Percentiles rank a stretch among this genome's conserved stretches.
These are phyloP conservation scores for Sinodicranocentrus sp. DNA, from an alignment of 2,888 invertebrate species.

Conservation along the genomic window DNA sequence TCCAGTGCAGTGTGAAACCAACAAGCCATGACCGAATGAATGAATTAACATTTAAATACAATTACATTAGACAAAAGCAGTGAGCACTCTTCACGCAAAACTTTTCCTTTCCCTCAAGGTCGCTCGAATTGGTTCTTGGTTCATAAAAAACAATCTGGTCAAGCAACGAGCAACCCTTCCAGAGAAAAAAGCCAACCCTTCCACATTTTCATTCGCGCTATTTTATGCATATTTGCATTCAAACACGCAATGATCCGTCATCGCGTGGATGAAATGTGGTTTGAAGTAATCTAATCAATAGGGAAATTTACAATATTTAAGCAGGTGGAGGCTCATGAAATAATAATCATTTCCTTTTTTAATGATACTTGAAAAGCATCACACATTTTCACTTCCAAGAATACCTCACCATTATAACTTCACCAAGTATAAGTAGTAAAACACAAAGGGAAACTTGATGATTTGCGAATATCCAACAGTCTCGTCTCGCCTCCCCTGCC, in stretches of 20 bases:
- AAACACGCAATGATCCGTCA: slow-evolving; percentile 7
- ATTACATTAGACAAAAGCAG: too few species aligned
- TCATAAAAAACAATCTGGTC: too few species aligned
- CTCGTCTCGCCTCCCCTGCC: slow-evolving; percentile 4
- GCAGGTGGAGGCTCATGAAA: slow-evolving; percentile 36
- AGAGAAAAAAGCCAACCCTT: neutral
- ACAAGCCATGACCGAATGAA: too few species aligned
- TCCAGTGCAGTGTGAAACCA: too few species aligned
- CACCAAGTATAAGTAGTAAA: too few species aligned
- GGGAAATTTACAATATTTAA: neutral
- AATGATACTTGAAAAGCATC: slow-evolving; percentile 42
- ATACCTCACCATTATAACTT: neutral
- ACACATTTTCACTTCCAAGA: slow-evolving; percentile 49
- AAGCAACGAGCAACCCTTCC: neutral
- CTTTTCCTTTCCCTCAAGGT: slow-evolving; percentile 12
- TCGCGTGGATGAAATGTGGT: slow-evolving; percentile 32
- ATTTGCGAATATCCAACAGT: slow-evolving; percentile 55
- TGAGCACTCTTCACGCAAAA: too few species aligned
- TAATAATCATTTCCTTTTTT: slow-evolving; percentile 53
- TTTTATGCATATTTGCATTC: neutral
- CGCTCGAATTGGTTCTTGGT: neutral
- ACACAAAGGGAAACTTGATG: slow-evolving; percentile 34
- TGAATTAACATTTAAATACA: too few species aligned
- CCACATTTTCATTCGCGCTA: neutral
- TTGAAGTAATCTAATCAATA: slow-evolving; percentile 5